Conservation (phyloP, 2,888 invertebrate species). For the Drosophila atroscutellata region DNA sequence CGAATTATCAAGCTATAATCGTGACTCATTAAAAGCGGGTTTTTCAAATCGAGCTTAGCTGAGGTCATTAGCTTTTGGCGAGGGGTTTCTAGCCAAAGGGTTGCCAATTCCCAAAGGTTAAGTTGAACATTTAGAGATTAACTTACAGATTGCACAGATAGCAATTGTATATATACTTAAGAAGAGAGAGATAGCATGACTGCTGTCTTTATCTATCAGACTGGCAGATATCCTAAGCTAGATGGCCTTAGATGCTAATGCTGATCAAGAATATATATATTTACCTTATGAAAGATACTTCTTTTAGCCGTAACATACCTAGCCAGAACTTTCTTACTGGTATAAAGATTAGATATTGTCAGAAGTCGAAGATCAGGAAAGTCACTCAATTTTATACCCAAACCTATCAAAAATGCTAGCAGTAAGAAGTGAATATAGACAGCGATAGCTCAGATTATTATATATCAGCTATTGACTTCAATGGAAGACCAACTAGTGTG, state of each 20-base stretch:
- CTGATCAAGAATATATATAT: background rate
- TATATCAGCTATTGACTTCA: background rate
- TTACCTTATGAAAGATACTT: background rate
- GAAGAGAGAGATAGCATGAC: fast-evolving
- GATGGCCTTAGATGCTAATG: no score
- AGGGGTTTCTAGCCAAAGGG: background rate
- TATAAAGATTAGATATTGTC: background rate
- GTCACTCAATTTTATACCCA: background rate
- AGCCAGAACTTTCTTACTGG: background rate
- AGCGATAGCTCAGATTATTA: background rate
- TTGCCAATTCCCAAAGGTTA: background rate
- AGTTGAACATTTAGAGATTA: no score
- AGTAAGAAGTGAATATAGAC: background rate
- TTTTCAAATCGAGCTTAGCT: constrained; percentile 23
- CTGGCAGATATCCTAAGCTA: background rate
- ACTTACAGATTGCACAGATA: background rate
- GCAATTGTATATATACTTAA: background rate
- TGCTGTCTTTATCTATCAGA: background rate
- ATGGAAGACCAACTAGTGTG: background rate
- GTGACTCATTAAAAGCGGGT: constrained; percentile 42
- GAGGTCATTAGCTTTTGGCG: constrained; percentile 44
- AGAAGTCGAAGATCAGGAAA: background rate
- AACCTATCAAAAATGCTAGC: background rate
- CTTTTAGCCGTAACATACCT: background rate
- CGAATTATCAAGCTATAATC: constrained; percentile 17